Evolutionary conservation across 1,140 invertebrate genomes (phyloP), one percentile per base, ranked within the genome.

Genomic region (Choristoneura fumiferana): DNA sequence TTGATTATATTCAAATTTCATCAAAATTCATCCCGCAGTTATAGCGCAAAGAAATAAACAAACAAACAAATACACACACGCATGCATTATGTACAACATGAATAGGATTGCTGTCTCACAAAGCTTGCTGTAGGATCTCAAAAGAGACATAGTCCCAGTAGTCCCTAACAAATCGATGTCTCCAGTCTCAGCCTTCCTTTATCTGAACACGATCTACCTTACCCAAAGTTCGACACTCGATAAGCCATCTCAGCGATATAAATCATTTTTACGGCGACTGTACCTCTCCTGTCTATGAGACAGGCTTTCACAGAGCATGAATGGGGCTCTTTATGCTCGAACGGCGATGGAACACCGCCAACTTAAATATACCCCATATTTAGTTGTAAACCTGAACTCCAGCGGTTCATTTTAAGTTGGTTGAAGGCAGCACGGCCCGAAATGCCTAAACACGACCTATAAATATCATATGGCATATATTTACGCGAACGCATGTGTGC

Each of bases 181-280:
- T 49, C 52, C 43, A 38, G 18, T 37, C 9, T 8, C 34, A 18
- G 15, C 8, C 61, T 36, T 57, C 54, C 64, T 72, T 79, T 76
- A 65, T 66, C 37, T 12, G 45, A 49, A 65, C 64, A 74, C 71
- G 62, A 79, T 81, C 72, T 69, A 57, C 59, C 60, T 61, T 63
- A 62, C 63, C 59, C 57, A 57, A 67, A 56, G 69, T 76, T 68
- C 75, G 72, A 58, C 63, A 65, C 55, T 66, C 69, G 78, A 84
- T 81, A 80, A 73, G 72, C 61, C 70, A 76, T 76, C 72, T 69
- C 58, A 59, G 29, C 56, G 53, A 69, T 69, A 81, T 84, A 84
- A 80, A 84, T 84, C 76, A 84, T 81, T 81, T 84, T 80, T 81
- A 84, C 76, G 69, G 69, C 69, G 64, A 43, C 55, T 65, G 54